A percentile compares a stretch with the other conserved stretches of the same genome.
Evolutionary conservation across 2,888 invertebrate genomes (phyloP).

Genomic region (Leistus spinibarbis): DNA sequence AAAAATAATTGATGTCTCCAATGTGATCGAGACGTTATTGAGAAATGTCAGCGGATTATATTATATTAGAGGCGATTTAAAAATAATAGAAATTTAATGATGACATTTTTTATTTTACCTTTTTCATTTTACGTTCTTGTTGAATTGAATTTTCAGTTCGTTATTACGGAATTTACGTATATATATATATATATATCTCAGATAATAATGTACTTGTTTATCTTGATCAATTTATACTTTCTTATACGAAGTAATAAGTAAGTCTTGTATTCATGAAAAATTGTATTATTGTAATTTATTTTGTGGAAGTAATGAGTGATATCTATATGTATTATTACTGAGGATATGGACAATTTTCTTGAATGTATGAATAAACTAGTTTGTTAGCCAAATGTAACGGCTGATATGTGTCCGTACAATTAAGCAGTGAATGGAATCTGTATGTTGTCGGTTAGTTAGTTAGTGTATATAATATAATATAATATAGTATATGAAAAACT

Average conservation of each 20-base stretch:
- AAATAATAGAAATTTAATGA: background rate
- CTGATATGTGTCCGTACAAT: background rate
- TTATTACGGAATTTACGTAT: background rate
- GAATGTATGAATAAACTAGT: background rate
- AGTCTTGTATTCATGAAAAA: too few species aligned
- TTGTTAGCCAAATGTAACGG: background rate
- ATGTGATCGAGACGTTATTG: background rate
- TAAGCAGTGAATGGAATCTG: background rate
- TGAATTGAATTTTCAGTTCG: background rate
- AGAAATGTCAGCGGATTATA: background rate
- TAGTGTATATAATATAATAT: background rate
- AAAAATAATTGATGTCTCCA: background rate
- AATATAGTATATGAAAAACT: background rate
- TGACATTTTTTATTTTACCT: background rate
- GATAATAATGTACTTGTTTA: background rate
- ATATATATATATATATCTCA: background rate
- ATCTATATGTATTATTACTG: too few species aligned
- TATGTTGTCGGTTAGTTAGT: background rate
- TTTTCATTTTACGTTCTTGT: background rate
- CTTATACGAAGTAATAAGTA: too few species aligned
- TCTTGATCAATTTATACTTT: too few species aligned
- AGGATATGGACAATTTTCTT: too few species aligned
- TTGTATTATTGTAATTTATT: too few species aligned
- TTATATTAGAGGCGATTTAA: background rate
- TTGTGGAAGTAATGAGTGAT: too few species aligned